Percentiles rank a stretch among this genome's conserved stretches.
phyloP scores from a whole-genome alignment of 2,113 vertebrate genomes.

The Oncorhynchus kisutch region DNA sequence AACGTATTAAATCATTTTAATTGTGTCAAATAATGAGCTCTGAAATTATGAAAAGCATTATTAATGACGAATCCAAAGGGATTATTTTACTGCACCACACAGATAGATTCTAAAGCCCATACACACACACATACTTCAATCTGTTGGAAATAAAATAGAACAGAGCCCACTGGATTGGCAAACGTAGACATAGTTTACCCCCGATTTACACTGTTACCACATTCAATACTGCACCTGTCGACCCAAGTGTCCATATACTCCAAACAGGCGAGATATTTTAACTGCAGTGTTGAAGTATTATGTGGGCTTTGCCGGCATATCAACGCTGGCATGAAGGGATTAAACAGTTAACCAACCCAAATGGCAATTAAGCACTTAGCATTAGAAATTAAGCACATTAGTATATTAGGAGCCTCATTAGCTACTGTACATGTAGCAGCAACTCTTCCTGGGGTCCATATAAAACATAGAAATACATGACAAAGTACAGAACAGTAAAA shows the following conservation, averaged over 20 bases:
- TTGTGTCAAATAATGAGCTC: constrained; percentile 41
- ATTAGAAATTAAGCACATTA: not conserved
- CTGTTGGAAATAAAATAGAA: not conserved
- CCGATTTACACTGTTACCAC: not conserved
- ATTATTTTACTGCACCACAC: constrained; percentile 20
- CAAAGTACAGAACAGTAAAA: no score
- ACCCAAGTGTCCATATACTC: not conserved
- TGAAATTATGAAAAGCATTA: constrained; percentile 50
- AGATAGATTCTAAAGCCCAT: not conserved
- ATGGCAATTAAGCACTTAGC: constrained; percentile 26
- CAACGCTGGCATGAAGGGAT: not conserved
- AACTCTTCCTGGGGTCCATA: no score
- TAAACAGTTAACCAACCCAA: constrained; percentile 18
- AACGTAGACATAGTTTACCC: not conserved
- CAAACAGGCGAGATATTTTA: not conserved
- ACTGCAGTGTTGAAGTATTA: not conserved
- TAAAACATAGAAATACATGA: no score
- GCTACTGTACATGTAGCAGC: no score
- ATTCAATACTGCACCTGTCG: not conserved
- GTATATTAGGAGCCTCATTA: no score
- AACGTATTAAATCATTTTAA: constrained; percentile 41
- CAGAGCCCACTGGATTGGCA: not conserved
- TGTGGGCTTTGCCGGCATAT: constrained; percentile 8
- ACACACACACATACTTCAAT: not conserved
- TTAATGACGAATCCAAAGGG: constrained; percentile 44